A percentile compares a stretch with the other conserved stretches of the same genome.
Evolutionary conservation across 1,140 invertebrate species (phyloP).

Genomic region (Danaus plexippus): DNA sequence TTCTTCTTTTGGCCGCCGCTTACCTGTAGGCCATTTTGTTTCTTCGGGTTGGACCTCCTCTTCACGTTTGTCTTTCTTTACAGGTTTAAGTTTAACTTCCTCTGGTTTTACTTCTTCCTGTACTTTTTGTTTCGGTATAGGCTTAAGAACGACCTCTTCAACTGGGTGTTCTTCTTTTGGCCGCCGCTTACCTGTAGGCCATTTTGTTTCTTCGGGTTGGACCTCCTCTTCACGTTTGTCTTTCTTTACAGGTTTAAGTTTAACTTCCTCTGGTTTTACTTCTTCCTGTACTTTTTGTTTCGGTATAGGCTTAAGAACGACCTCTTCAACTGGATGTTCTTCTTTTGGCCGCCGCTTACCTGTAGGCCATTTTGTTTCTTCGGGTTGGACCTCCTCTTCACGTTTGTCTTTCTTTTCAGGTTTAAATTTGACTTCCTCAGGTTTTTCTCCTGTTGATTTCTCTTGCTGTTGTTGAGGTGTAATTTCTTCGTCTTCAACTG

Average conservation of each 20-base stretch:
- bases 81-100: constrained; percentile 14
- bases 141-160: constrained; percentile 40
- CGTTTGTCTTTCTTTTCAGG: constrained; percentile 17
- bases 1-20: constrained; percentile 48
- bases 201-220: constrained; percentile 4
- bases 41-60: constrained; percentile 13
- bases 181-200: constrained; percentile 28
- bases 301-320: constrained; percentile 21
- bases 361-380: constrained; percentile 10
- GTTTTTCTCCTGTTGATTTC: constrained; percentile 2
- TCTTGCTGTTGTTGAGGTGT: too few species aligned
- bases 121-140: constrained; percentile 11
- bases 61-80: constrained; percentile 14
- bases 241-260: constrained; percentile 43
- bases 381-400: constrained; percentile 12
- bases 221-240: constrained; percentile 13
- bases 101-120: constrained; percentile 11
- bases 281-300: constrained; percentile 25
- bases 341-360: constrained; percentile 38
- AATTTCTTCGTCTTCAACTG: too few species aligned
- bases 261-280: constrained; percentile 1
- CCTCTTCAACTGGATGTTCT: constrained; percentile 27
- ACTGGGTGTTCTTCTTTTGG: constrained; percentile 55
- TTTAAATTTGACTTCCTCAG: constrained; percentile 19
- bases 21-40: constrained; percentile 16